Conservation (phyloP, 2,888 invertebrate genomes). For the Drosophila aldrichi region DNA sequence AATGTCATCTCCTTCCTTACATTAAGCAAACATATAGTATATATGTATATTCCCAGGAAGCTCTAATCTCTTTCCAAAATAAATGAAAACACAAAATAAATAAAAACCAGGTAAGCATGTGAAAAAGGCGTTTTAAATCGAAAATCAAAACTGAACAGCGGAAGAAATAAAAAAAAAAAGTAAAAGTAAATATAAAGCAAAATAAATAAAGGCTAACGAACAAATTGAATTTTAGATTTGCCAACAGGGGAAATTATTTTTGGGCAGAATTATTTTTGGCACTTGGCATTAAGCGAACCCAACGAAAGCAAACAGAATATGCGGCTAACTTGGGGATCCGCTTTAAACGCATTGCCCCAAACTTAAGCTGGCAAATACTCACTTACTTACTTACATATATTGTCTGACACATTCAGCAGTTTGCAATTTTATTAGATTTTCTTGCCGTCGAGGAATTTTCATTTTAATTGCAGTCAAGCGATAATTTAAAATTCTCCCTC, state of each 20-base stretch:
- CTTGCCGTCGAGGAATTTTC: conserved; percentile 44
- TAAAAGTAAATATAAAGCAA: conserved; percentile 16
- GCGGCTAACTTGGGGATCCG: conserved; percentile 11
- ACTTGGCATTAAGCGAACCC: not conserved
- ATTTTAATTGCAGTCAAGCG: conserved; percentile 57
- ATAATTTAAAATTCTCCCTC: conserved; percentile 46
- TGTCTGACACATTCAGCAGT: conserved; percentile 28
- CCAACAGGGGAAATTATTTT: conserved; percentile 24
- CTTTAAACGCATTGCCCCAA: conserved; percentile 7
- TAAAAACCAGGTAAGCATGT: not conserved
- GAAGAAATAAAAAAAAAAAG: not conserved
- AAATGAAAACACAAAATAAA: conserved; percentile 9
- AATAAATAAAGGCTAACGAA: conserved; percentile 17
- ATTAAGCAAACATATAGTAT: not conserved
- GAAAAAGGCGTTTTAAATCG: not conserved
- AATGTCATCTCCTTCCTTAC: not conserved
- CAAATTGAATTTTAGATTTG: conserved; percentile 53
- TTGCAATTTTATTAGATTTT: conserved; percentile 51
- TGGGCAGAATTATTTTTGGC: conserved; percentile 3
- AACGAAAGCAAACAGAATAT: conserved; percentile 13
- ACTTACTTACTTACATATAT: conserved; percentile 25
- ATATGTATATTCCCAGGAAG: not conserved
- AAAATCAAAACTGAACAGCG: conserved; percentile 3
- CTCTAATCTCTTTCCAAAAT: not conserved
- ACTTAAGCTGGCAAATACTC: conserved; percentile 25